These are phyloP conservation scores for Talpa occidentalis DNA, from an alignment of 2,113 vertebrate genomes.

Conservation along the genomic window DNA sequence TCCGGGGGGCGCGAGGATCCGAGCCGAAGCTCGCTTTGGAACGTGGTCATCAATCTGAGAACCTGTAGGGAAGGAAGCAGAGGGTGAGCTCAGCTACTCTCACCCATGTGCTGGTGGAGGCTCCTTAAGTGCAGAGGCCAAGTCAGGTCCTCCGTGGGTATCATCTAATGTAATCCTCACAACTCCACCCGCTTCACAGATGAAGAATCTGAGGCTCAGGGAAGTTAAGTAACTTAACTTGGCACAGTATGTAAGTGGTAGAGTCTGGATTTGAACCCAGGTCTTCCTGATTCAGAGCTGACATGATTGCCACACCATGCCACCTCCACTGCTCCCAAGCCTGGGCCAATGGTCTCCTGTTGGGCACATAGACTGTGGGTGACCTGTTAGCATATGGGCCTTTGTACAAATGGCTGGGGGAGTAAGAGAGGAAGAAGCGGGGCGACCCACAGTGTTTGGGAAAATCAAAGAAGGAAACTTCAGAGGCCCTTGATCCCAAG, in stretches of 20 bases:
- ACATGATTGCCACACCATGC: background rate
- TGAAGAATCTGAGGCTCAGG: background rate
- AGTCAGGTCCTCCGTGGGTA: fast-evolving
- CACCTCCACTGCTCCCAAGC: background rate
- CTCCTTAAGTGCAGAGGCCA: background rate
- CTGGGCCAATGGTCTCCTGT: background rate
- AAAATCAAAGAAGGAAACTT: background rate
- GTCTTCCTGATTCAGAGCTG: background rate
- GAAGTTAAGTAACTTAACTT: background rate
- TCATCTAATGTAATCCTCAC: background rate
- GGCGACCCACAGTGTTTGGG: background rate
- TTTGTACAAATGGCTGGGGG: background rate
- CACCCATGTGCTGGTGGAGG: background rate
- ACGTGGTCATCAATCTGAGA: conserved; percentile 96
- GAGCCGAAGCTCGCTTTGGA: conserved; percentile 95
- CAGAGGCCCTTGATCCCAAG: background rate
- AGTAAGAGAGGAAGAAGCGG: too few relatives aligned
- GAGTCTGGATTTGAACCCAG: background rate
- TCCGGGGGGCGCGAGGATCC: conserved; percentile 96
- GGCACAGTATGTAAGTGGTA: background rate
- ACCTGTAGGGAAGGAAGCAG: conserved; percentile 84
- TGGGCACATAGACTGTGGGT: background rate
- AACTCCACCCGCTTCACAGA: background rate
- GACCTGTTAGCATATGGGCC: background rate
- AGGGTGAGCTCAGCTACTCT: fast-evolving